Conservation (phyloP, 1,140 invertebrate genomes). For the Ceratitis capitata region DNA sequence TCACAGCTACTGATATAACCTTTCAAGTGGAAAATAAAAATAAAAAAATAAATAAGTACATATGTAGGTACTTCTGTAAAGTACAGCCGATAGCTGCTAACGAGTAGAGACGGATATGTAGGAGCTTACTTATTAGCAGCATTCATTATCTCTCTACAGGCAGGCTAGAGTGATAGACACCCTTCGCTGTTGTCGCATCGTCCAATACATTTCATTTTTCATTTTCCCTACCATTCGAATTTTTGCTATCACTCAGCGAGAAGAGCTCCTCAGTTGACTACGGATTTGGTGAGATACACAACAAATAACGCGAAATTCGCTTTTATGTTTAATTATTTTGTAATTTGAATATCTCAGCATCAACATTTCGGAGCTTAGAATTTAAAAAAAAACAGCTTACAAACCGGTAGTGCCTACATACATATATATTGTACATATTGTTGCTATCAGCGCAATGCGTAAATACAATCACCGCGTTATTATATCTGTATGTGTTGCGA, state of each 20-base stretch:
- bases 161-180: not conserved
- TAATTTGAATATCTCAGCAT: not conserved
- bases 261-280: slow-evolving; percentile 6
- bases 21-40: not conserved
- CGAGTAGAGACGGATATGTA: not conserved
- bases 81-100: not conserved
- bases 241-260: not conserved
- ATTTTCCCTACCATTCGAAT: not conserved
- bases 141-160: not conserved
- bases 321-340: not conserved
- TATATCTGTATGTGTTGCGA: not conserved
- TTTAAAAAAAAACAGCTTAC: not conserved
- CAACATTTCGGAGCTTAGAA: not conserved
- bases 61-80: no score
- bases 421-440: no score
- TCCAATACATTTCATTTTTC: not conserved
- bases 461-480: slow-evolving; percentile 13
- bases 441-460: not conserved
- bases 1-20: not conserved
- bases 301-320: not conserved
- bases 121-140: not conserved
- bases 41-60: not conserved
- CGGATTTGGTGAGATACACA: not conserved
- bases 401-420: not conserved
- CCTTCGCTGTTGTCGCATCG: not conserved